These are phyloP conservation scores for Epizoanthus stellaris DNA, from an alignment of 92 coral and sea anemone species.

Conservation along the genomic window DNA sequence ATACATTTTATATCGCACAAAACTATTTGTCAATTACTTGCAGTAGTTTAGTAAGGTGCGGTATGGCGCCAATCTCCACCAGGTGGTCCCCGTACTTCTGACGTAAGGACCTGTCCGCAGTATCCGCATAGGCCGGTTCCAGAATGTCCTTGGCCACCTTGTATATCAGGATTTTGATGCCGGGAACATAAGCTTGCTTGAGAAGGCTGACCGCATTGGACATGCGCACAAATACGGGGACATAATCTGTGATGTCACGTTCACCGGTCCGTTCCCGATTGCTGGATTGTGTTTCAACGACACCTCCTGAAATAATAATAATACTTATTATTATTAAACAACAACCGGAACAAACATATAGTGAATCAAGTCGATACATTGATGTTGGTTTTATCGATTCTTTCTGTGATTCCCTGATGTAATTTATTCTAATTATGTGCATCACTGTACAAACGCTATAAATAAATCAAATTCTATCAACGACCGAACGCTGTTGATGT, in stretches of 20 bases:
- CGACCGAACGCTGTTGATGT: background rate
- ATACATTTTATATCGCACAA: too few species aligned
- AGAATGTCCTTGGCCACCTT: conserved; percentile 57
- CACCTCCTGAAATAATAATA: conserved; percentile 55
- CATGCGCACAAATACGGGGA: conserved; percentile 73
- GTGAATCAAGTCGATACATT: too few species aligned
- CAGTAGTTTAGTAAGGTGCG: conserved; percentile 56
- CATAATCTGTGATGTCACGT: conserved; percentile 35
- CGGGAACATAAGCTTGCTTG: conserved; percentile 27
- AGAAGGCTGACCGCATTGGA: conserved; percentile 59
- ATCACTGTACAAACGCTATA: background rate
- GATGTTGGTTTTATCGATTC: too few species aligned
- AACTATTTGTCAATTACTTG: background rate
- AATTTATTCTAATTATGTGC: too few species aligned
- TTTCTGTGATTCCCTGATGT: too few species aligned
- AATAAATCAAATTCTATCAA: too few species aligned
- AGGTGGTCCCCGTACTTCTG: conserved; percentile 83
- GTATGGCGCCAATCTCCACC: conserved; percentile 71
- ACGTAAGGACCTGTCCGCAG: conserved; percentile 48
- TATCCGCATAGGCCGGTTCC: conserved; percentile 64
- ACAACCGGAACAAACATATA: too few species aligned
- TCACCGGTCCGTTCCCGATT: conserved; percentile 43
- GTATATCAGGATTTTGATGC: conserved; percentile 12
- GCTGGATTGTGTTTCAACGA: conserved; percentile 74
- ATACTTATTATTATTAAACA: too few species aligned